phyloP scores from a whole-genome alignment of 2,797 vertebrate genomes.

The Anguilla marmorata region DNA sequence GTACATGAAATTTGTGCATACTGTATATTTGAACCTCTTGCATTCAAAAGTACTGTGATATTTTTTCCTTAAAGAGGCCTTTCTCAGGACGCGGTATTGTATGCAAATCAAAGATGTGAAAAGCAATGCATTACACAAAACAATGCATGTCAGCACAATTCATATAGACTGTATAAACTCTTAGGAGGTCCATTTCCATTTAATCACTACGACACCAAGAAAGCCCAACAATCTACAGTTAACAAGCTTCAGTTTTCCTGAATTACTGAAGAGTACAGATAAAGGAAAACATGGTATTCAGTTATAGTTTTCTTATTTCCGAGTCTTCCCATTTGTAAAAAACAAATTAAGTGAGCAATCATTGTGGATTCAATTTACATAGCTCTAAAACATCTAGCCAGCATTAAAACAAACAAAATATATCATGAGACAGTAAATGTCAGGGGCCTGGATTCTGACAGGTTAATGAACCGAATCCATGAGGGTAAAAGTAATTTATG shows the following conservation, averaged over 20 bases:
- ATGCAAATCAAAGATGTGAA: not conserved
- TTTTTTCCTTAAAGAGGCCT: not conserved
- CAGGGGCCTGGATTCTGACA: not conserved
- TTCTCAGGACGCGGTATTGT: not conserved
- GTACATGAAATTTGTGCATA: not conserved
- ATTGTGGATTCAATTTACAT: not conserved
- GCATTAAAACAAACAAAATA: not conserved
- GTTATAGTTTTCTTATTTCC: slow-evolving; percentile 7
- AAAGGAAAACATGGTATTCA: slow-evolving; percentile 52
- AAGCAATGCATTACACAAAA: slow-evolving; percentile 28
- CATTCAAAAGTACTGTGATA: not conserved
- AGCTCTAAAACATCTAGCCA: not conserved
- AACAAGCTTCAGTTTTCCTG: slow-evolving; percentile 55
- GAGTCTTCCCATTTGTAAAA: not conserved
- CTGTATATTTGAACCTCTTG: not conserved
- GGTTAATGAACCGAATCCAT: slow-evolving; percentile 21
- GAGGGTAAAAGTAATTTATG: not conserved
- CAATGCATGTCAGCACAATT: slow-evolving; percentile 55
- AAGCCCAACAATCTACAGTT: slow-evolving; percentile 52
- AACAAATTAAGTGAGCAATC: not conserved
- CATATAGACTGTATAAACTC: slow-evolving; percentile 52
- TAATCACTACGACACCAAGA: slow-evolving; percentile 50
- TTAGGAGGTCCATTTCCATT: slow-evolving; percentile 61
- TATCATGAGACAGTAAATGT: not conserved
- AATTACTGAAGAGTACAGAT: slow-evolving; percentile 21